Percentiles rank a stretch among this genome's conserved stretches.
Conservation (phyloP, 1,140 invertebrate genomes). For the Eubasilissa regina region DNA sequence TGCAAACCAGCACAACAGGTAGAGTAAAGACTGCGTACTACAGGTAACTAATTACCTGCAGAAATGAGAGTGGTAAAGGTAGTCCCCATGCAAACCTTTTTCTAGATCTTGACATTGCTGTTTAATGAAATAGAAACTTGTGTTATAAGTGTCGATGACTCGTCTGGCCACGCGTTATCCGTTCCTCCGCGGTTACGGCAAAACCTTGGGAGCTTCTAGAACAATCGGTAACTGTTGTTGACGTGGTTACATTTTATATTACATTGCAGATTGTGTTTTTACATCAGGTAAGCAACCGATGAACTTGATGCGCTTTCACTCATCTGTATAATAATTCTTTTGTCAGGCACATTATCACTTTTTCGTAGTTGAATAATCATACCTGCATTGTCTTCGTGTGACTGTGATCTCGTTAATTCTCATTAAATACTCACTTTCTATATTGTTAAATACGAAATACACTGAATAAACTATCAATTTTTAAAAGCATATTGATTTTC, state of each 20-base stretch:
- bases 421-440: conserved; percentile 26
- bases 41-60: neutral
- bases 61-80: conserved; percentile 18
- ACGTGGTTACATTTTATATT: conserved; percentile 20
- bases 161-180: conserved; percentile 29
- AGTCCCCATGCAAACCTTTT: conserved; percentile 24
- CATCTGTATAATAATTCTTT: conserved; percentile 14
- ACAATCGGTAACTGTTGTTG: conserved; percentile 41
- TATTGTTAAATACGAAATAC: neutral
- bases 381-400: conserved; percentile 39
- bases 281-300: conserved; percentile 19
- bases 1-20: too few species aligned
- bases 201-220: conserved; percentile 49
- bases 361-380: conserved; percentile 33
- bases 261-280: conserved; percentile 38
- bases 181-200: conserved; percentile 30
- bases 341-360: conserved; percentile 23
- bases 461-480: too few species aligned
- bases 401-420: conserved; percentile 14
- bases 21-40: too few species aligned
- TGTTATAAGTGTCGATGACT: conserved; percentile 52
- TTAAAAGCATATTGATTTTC: too few species aligned
- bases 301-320: conserved; percentile 42
- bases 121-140: conserved; percentile 56
- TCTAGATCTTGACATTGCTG: conserved; percentile 55